Conservation (phyloP, 2,113 vertebrate genomes). For the Hemiscyllium ocellatum region DNA sequence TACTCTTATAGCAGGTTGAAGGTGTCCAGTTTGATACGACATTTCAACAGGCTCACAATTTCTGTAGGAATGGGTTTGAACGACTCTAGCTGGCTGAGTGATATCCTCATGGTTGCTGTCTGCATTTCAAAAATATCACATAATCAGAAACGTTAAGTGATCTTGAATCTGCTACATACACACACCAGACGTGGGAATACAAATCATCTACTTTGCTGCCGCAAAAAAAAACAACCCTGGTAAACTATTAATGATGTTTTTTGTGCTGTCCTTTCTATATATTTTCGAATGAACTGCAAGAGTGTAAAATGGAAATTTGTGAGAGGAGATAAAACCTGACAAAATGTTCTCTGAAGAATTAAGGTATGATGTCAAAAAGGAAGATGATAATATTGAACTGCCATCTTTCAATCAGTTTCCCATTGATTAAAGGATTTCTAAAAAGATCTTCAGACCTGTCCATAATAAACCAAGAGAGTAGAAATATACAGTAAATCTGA, state of each 20-base stretch:
- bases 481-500: neutral
- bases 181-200: neutral
- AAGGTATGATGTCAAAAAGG: neutral
- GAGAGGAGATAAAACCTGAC: neutral
- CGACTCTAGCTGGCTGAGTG: constrained; percentile 79
- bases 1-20: constrained; percentile 90
- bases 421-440: neutral
- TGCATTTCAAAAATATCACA: constrained; percentile 46
- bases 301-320: neutral
- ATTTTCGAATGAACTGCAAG: neutral
- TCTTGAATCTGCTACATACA: neutral
- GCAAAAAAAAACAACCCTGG: neutral
- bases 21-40: constrained; percentile 87
- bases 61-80: constrained; percentile 89
- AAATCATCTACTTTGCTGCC: neutral
- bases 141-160: neutral
- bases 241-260: neutral
- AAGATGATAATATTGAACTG: neutral
- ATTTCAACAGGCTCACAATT: constrained; percentile 90
- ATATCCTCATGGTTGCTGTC: constrained; percentile 83
- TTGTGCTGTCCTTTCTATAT: neutral
- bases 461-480: neutral
- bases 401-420: neutral
- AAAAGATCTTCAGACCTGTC: neutral
- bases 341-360: neutral